Base-by-base conservation (phyloP, 2,797 vertebrate species). In the Platyrinchus mystaceus region DNA sequence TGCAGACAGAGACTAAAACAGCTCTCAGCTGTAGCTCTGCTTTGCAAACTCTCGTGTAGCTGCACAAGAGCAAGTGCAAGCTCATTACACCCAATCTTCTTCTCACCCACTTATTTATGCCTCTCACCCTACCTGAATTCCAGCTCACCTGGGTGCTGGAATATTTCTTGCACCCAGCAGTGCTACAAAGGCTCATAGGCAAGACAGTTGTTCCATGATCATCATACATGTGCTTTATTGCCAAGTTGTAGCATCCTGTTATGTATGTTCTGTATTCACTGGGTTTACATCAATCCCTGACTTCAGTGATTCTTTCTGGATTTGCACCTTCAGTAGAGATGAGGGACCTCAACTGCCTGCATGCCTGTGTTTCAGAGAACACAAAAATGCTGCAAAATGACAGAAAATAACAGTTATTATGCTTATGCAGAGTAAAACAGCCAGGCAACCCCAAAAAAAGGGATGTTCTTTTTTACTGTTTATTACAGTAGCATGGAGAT, bases 361-460 rank as follows among this genome's bases (percentile, higher is more conserved):
- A 32, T 18, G 27, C 9, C 13, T 64, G 39, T 30, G 43, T 81
- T 77, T 68, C 71, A 62, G 36, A 90, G 43, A 91, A 62, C 53
- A 55, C n/a, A 58, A 52, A 73, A 88, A 26, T 11, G 8, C 12
- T 91, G 66, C 22, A 32, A 95, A 94, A 94, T 53, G 17, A 62
- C 66, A 76, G 50, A 63, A 95, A 96, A 87, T 90, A 32, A 39
- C n/a, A 32, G 56, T 89, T 78, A 67, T 69, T 93, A 59, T 53
- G 32, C 26, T 82, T 78, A 82, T 7, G 39, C 34, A 78, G 17
- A 47, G 36, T 59, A 77, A 78, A 95, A 39, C 63, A 87, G 43
- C 34, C 74, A 87, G 50, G 23, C 43, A 77, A 70, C 13, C 52
- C 63, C 12, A 76, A 91, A 91, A 52, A 52, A 89, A 58, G n/a